Conservation (phyloP, 2,888 invertebrate species). For the Athalia circularis region DNA sequence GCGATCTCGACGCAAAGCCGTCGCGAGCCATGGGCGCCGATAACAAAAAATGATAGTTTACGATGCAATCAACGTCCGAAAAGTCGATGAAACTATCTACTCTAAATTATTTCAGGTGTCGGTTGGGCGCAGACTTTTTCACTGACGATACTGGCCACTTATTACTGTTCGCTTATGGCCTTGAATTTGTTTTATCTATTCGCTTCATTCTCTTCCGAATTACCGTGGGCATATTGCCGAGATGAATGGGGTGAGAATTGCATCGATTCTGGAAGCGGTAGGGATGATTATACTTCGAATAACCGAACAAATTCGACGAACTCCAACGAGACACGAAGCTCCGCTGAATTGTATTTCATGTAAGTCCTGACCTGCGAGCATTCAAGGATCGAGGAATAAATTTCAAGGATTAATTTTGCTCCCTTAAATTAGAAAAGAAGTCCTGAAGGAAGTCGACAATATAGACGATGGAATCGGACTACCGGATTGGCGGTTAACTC, state of each 20-base stretch:
- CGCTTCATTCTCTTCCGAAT: conserved; percentile 71
- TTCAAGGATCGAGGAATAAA: background rate
- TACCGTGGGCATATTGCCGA: conserved; percentile 75
- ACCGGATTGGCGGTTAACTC: conserved; percentile 82
- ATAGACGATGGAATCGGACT: conserved; percentile 74
- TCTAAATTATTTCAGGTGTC: conserved; percentile 60
- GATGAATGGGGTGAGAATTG: conserved; percentile 67
- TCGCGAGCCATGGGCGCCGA: background rate
- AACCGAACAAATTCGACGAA: background rate
- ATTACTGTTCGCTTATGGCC: conserved; percentile 75
- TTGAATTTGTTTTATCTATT: conserved; percentile 74
- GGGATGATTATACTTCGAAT: background rate
- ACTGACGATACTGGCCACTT: conserved; percentile 72
- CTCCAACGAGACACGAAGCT: conserved; percentile 50
- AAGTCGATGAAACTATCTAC: background rate
- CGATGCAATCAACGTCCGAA: background rate
- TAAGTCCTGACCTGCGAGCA: conserved; percentile 39
- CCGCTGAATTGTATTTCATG: conserved; percentile 69
- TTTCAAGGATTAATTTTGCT: background rate
- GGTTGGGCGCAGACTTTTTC: conserved; percentile 75
- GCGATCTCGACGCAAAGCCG: too few species aligned
- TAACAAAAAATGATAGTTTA: conserved; percentile 1
- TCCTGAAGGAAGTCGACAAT: conserved; percentile 74
- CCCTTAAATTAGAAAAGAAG: conserved; percentile 73
- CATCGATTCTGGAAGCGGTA: conserved; percentile 54